These are phyloP conservation scores for Dermolepida albohirtum DNA, from an alignment of 2,888 invertebrate genomes.

Conservation along the genomic window DNA sequence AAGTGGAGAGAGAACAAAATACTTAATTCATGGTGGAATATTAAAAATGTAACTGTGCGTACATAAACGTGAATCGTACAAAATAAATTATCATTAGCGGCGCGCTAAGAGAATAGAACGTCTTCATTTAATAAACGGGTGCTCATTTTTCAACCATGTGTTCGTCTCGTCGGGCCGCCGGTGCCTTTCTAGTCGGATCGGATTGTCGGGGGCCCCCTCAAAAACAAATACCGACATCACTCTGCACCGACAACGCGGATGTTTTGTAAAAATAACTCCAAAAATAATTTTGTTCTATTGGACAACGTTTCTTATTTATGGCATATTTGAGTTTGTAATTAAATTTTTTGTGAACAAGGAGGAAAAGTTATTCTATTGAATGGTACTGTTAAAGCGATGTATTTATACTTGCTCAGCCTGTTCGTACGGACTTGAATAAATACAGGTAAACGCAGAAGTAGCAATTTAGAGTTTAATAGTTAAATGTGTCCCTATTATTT, in stretches of 20 bases:
- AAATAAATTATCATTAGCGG: conserved; percentile 62
- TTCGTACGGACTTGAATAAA: too few species aligned
- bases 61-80: conserved; percentile 57
- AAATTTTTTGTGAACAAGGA: not conserved
- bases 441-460: too few species aligned
- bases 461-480: too few species aligned
- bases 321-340: conserved; percentile 6
- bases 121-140: conserved; percentile 62
- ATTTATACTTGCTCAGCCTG: too few species aligned
- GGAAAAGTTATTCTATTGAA: too few species aligned
- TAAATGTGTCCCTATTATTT: too few species aligned
- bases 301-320: conserved; percentile 14
- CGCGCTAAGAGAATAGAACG: conserved; percentile 62
- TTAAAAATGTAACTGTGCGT: conserved; percentile 56
- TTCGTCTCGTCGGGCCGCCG: conserved; percentile 44
- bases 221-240: conserved; percentile 36
- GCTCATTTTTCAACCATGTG: conserved; percentile 60
- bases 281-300: conserved; percentile 8
- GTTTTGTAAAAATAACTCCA: conserved; percentile 24
- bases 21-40: conserved; percentile 41
- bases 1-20: conserved; percentile 30
- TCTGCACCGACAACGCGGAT: conserved; percentile 15
- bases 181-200: conserved; percentile 34
- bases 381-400: too few species aligned
- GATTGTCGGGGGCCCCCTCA: conserved; percentile 27